Percentiles rank a stretch among this genome's conserved stretches.
phyloP scores from a whole-genome alignment of 1,140 invertebrate species.

The Marisa cornuarietis region DNA sequence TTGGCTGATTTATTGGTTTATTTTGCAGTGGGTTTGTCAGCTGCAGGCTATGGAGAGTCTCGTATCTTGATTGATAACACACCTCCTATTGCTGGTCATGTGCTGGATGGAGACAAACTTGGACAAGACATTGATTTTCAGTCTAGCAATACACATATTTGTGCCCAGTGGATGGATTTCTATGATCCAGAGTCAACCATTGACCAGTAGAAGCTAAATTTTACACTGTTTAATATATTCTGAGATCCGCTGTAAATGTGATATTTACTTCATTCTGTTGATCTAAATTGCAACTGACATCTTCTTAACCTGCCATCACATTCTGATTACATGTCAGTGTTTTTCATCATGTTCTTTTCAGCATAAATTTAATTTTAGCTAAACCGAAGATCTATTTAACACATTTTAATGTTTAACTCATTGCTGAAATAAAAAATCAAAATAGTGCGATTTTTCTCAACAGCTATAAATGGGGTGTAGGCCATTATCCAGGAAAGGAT shows the following conservation, averaged over 20 bases:
- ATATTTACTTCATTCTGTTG: too few relatives aligned
- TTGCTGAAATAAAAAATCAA: conserved; percentile 6
- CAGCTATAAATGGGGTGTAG: conserved; percentile 44
- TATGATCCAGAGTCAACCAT: conserved; percentile 41
- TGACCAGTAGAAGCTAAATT: conserved; percentile 30
- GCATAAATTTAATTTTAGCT: neutral
- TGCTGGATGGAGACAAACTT: conserved; percentile 33
- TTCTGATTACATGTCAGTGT: too few relatives aligned
- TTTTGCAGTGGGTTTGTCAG: conserved; percentile 36
- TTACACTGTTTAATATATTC: neutral
- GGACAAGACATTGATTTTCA: conserved; percentile 29
- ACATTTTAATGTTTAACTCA: neutral
- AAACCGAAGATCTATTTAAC: neutral
- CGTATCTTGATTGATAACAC: conserved; percentile 42
- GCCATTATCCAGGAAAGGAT: conserved; percentile 25
- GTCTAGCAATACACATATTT: conserved; percentile 20
- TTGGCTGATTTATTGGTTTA: too few relatives aligned
- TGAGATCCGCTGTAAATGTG: too few relatives aligned
- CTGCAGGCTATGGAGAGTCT: conserved; percentile 32
- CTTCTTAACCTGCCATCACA: too few relatives aligned
- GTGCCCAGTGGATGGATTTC: conserved; percentile 40
- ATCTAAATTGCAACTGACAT: too few relatives aligned
- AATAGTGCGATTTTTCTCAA: neutral
- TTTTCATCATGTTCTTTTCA: neutral
- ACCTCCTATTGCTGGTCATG: conserved; percentile 31